Percentiles rank a stretch among this genome's conserved stretches.
phyloP scores from a whole-genome alignment of 2,797 vertebrate species.

The Dendrocincla fuliginosa region DNA sequence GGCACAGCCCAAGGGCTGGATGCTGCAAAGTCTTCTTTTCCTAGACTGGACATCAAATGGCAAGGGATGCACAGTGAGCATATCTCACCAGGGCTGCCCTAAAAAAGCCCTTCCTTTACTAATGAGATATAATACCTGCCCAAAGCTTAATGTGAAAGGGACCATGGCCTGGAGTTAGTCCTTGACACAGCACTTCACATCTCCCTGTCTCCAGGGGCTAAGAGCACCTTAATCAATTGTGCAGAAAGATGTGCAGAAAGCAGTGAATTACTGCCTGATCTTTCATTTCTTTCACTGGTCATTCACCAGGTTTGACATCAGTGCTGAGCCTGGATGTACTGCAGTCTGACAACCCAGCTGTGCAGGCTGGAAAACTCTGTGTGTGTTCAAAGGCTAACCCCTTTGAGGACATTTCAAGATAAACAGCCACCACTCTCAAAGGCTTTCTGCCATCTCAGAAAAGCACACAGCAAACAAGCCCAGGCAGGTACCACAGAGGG shows the following conservation, averaged over 20 bases:
- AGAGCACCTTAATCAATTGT: neutral
- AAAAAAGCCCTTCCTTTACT: neutral
- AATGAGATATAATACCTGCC: neutral
- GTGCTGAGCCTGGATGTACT: neutral
- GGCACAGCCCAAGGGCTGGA: neutral
- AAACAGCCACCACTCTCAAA: neutral
- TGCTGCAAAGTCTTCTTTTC: neutral
- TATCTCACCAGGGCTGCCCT: rapidly evolving
- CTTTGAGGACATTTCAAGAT: neutral
- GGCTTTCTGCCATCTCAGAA: neutral
- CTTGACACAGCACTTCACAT: neutral
- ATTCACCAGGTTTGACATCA: rapidly evolving
- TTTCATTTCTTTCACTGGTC: neutral
- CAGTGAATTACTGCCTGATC: neutral
- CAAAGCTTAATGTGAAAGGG: neutral
- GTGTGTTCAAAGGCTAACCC: neutral
- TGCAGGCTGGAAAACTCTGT: neutral
- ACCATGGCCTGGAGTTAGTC: neutral
- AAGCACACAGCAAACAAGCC: neutral
- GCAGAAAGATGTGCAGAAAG: neutral
- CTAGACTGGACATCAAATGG: neutral
- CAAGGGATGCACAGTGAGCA: neutral
- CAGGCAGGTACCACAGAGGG: neutral
- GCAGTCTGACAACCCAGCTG: rapidly evolving
- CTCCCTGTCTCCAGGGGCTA: neutral